Percentiles rank a stretch among this genome's conserved stretches.
These are phyloP conservation scores for Mobula birostris DNA, from an alignment of 2,113 vertebrate species.

Conservation along the genomic window DNA sequence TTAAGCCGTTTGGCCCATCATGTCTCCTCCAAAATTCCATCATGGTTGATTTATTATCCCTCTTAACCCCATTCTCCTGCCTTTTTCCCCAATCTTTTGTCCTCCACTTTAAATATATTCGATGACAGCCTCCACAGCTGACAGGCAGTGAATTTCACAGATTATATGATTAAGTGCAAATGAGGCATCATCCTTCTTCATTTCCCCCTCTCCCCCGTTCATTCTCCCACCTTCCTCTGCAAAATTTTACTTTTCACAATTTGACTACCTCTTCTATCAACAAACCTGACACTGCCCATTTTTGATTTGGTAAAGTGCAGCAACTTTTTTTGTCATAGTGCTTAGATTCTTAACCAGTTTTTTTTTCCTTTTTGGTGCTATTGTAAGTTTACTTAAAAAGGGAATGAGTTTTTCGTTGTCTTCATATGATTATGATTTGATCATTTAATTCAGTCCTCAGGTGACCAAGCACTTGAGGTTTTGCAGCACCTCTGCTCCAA, in stretches of 20 bases:
- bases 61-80: too few species aligned
- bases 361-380: neutral
- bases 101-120: too few species aligned
- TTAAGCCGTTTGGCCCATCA: too few species aligned
- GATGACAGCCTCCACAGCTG: too few species aligned
- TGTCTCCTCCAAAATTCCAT: too few species aligned
- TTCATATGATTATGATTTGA: neutral
- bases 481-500: slow-evolving; percentile 89
- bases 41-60: too few species aligned
- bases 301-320: neutral
- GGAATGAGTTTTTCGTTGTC: neutral
- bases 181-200: too few species aligned
- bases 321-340: neutral
- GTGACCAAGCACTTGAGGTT: slow-evolving; percentile 74
- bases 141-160: too few species aligned
- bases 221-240: too few species aligned
- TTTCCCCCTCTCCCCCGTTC: too few species aligned
- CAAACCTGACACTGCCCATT: neutral
- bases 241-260: neutral
- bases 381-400: neutral
- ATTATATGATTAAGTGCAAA: too few species aligned
- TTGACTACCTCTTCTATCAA: neutral
- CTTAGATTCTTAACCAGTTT: neutral
- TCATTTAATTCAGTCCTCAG: slow-evolving; percentile 60
- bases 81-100: too few species aligned